phyloP scores from a whole-genome alignment of 2,888 invertebrate species.

The Pemphredon lugubris region DNA sequence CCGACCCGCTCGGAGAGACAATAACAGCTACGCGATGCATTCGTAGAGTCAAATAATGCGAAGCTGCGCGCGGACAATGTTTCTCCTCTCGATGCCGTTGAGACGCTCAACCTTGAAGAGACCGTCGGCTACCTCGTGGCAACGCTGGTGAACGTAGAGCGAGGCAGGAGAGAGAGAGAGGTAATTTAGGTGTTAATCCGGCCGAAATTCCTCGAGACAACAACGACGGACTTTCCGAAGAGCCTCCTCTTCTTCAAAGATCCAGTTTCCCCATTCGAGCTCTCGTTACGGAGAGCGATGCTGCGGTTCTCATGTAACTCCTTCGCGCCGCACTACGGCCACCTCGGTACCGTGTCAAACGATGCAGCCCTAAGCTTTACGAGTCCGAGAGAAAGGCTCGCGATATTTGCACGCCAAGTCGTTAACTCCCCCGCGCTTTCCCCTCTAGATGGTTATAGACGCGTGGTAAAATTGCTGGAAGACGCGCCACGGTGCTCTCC shows the following conservation, averaged over 20 bases:
- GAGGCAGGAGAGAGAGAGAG: too few species aligned
- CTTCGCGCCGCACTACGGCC: slow-evolving; percentile 1
- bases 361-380: not conserved
- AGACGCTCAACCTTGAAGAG: too few species aligned
- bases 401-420: slow-evolving; percentile 1
- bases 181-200: slow-evolving; percentile 10
- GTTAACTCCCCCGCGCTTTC: slow-evolving; percentile 13
- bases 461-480: too few species aligned
- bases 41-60: too few species aligned
- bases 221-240: not conserved
- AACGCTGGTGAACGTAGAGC: too few species aligned
- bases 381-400: slow-evolving; percentile 3
- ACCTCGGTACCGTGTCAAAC: slow-evolving; percentile 5
- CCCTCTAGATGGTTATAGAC: too few species aligned
- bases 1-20: too few species aligned
- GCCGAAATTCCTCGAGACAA: slow-evolving; percentile 6
- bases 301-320: slow-evolving; percentile 5
- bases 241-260: not conserved
- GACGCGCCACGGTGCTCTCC: too few species aligned
- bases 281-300: not conserved
- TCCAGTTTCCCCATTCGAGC: slow-evolving; percentile 13
- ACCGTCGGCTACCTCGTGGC: too few species aligned
- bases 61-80: too few species aligned
- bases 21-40: too few species aligned
- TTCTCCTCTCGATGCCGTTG: too few species aligned